Percentiles rank a stretch among this genome's conserved stretches.
These are phyloP conservation scores for Melanotaenia maccullochi DNA, from an alignment of 2,797 vertebrate genomes.

Conservation along the genomic window DNA sequence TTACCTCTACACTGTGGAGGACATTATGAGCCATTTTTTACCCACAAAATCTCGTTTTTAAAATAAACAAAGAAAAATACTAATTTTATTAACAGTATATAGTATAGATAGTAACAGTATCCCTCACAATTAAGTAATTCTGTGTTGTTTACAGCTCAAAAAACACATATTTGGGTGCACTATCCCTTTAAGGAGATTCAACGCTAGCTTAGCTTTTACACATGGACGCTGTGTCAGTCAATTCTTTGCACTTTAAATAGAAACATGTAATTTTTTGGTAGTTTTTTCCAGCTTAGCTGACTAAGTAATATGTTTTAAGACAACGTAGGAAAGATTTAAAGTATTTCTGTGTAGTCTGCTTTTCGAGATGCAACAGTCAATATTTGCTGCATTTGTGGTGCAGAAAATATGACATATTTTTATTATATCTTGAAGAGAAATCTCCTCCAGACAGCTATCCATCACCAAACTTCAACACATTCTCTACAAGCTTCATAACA, in stretches of 20 bases:
- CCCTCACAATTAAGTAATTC: too few species aligned
- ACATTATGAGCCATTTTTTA: too few species aligned
- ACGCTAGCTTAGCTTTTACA: background rate
- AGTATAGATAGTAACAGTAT: too few species aligned
- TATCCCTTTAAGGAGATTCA: background rate
- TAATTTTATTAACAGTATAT: too few species aligned
- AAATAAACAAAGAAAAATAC: too few species aligned
- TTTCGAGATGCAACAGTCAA: background rate
- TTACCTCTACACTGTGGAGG: too few species aligned
- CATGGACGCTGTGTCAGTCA: background rate
- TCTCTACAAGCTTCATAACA: conserved; percentile 41
- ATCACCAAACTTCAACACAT: conserved; percentile 48
- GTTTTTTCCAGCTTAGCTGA: background rate
- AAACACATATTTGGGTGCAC: too few species aligned
- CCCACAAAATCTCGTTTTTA: too few species aligned
- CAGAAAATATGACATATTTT: conserved; percentile 19
- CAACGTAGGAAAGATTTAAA: background rate
- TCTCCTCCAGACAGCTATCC: conserved; percentile 47
- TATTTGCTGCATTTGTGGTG: background rate
- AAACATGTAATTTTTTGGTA: background rate
- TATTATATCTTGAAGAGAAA: conserved; percentile 26
- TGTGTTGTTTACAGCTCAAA: too few species aligned
- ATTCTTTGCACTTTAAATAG: background rate
- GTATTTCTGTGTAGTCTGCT: background rate
- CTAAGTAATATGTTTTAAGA: background rate